These are phyloP conservation scores for Astyanax mexicanus DNA, from an alignment of 2,797 vertebrate genomes.

Conservation along the genomic window DNA sequence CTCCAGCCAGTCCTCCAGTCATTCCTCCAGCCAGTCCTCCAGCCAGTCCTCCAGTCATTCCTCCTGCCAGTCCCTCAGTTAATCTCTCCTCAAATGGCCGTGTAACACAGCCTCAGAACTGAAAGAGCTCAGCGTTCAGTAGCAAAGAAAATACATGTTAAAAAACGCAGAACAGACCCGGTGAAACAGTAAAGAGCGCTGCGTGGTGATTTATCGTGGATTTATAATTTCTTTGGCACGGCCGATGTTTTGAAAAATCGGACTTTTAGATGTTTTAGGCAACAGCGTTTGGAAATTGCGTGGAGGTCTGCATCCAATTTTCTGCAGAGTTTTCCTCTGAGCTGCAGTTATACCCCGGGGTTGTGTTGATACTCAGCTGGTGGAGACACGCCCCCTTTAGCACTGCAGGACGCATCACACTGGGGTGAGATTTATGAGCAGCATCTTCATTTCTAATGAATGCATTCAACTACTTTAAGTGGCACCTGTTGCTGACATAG, in stretches of 20 bases:
- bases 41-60: too few relatives aligned
- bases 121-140: slow-evolving; percentile 67
- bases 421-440: slow-evolving; percentile 46
- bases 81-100: slow-evolving; percentile 64
- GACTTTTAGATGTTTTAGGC: slow-evolving; percentile 81
- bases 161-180: slow-evolving; percentile 32
- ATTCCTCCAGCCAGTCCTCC: too few relatives aligned
- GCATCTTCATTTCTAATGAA: slow-evolving; percentile 17
- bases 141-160: slow-evolving; percentile 58
- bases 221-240: slow-evolving; percentile 77
- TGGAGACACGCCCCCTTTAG: slow-evolving; percentile 29
- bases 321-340: slow-evolving; percentile 47
- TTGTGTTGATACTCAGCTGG: background rate
- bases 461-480: too few relatives aligned
- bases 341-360: slow-evolving; percentile 3
- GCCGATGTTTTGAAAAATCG: slow-evolving; percentile 76
- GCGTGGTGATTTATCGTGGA: slow-evolving; percentile 73
- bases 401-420: slow-evolving; percentile 36
- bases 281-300: slow-evolving; percentile 72
- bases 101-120: slow-evolving; percentile 67
- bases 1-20: too few relatives aligned
- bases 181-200: slow-evolving; percentile 64
- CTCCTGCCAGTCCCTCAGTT: slow-evolving; percentile 65
- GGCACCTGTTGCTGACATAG: too few relatives aligned
- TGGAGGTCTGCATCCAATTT: slow-evolving; percentile 60